These are phyloP conservation scores for Trichacis sp. DNA, from an alignment of 2,888 invertebrate genomes.

Conservation along the genomic window DNA sequence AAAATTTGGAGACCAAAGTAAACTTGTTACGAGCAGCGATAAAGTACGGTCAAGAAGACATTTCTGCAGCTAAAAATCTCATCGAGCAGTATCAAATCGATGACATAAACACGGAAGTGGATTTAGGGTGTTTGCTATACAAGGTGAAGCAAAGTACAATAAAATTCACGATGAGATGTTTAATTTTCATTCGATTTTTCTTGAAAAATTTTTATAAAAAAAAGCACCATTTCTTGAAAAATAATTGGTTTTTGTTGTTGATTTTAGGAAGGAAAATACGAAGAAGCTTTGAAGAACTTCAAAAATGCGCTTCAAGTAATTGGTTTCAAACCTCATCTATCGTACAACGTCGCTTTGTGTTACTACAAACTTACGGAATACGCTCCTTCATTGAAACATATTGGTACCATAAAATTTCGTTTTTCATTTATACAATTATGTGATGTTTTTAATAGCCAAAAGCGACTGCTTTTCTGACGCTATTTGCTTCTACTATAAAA, in stretches of 20 bases:
- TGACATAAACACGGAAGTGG: slow-evolving; percentile 94
- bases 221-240: too few species aligned
- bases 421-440: background rate
- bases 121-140: slow-evolving; percentile 93
- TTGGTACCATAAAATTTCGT: slow-evolving; percentile 75
- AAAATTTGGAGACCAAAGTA: slow-evolving; percentile 74
- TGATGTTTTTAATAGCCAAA: too few species aligned
- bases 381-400: slow-evolving; percentile 91
- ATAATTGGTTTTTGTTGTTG: too few species aligned
- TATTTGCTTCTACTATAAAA: too few species aligned
- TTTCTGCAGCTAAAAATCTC: slow-evolving; percentile 88
- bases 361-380: slow-evolving; percentile 95
- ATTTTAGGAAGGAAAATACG: slow-evolving; percentile 84
- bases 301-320: slow-evolving; percentile 86
- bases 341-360: slow-evolving; percentile 95
- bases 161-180: slow-evolving; percentile 4
- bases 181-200: too few species aligned
- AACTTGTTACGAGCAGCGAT: slow-evolving; percentile 95
- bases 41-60: slow-evolving; percentile 95
- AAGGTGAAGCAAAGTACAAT: slow-evolving; percentile 74
- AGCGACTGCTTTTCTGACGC: too few species aligned
- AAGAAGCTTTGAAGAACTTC: slow-evolving; percentile 93
- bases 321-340: slow-evolving; percentile 91
- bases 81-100: slow-evolving; percentile 89
- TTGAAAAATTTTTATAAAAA: too few species aligned